These are phyloP conservation scores for Lynx canadensis DNA, from an alignment of 2,113 vertebrate species.

Conservation along the genomic window DNA sequence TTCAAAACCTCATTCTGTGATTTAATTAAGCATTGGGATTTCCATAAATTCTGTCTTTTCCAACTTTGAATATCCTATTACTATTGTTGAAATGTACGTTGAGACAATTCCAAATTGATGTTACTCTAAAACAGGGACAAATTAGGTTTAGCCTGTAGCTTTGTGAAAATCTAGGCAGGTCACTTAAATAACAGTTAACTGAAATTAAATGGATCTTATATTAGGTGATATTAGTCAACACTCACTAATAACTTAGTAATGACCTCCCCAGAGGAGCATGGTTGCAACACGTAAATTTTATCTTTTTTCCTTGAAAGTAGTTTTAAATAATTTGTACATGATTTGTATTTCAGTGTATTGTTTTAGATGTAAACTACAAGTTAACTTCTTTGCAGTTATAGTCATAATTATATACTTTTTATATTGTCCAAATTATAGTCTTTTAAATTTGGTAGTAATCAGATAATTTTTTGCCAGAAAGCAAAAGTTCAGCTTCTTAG, in stretches of 20 bases:
- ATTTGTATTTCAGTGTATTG: neutral
- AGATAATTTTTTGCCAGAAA: slow-evolving; percentile 42
- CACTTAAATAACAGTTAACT: slow-evolving; percentile 54
- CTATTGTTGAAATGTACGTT: slow-evolving; percentile 56
- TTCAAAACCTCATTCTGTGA: slow-evolving; percentile 87
- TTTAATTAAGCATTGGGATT: slow-evolving; percentile 89
- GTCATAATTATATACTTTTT: slow-evolving; percentile 12
- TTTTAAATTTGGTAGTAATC: slow-evolving; percentile 60
- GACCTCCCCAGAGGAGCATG: neutral
- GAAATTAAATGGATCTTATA: slow-evolving; percentile 43
- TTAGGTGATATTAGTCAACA: slow-evolving; percentile 59
- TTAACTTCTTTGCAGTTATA: neutral
- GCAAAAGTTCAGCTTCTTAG: slow-evolving; percentile 1
- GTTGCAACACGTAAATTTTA: slow-evolving; percentile 56
- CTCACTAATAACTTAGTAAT: slow-evolving; percentile 21
- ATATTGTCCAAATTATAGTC: slow-evolving; percentile 15
- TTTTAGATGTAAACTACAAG: neutral
- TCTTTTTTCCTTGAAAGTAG: slow-evolving; percentile 41
- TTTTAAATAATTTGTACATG: slow-evolving; percentile 24
- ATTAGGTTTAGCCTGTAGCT: neutral
- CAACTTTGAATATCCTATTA: slow-evolving; percentile 64
- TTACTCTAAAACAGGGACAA: slow-evolving; percentile 50
- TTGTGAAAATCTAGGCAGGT: slow-evolving; percentile 63
- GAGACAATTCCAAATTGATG: slow-evolving; percentile 43
- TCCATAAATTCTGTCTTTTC: slow-evolving; percentile 78